Evolutionary conservation across 2,888 invertebrate species (phyloP).

Genomic region (Fabriciana adippe): DNA sequence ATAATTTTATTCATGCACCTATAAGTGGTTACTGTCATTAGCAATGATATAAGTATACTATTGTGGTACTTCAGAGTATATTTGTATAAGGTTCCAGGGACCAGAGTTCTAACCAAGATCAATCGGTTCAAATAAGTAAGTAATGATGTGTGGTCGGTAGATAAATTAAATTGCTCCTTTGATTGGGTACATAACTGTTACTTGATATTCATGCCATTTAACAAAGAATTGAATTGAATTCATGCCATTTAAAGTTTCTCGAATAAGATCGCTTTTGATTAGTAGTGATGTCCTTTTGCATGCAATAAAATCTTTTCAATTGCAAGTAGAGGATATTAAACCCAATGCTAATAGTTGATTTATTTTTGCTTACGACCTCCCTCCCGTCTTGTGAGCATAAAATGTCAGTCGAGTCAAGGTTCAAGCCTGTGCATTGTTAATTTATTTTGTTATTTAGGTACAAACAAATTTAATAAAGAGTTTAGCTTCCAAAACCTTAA

Average conservation of each 20-base stretch:
- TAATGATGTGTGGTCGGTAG: constrained; percentile 33
- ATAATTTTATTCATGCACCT: too few species aligned
- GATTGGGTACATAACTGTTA: constrained; percentile 32
- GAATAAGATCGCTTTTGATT: constrained; percentile 31
- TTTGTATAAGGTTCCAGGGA: too few species aligned
- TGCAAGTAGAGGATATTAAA: not conserved
- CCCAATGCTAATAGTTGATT: not conserved
- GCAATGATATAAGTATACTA: not conserved
- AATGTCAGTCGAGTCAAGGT: too few species aligned
- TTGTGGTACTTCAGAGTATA: constrained; percentile 1
- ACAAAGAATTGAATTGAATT: constrained; percentile 8
- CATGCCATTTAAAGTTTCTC: constrained; percentile 32
- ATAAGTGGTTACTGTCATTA: too few species aligned
- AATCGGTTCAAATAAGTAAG: constrained; percentile 35
- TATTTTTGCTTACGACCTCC: not conserved
- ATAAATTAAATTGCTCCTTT: constrained; percentile 36
- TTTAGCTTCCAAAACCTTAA: too few species aligned
- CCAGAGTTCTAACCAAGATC: constrained; percentile 15
- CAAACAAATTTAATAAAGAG: too few species aligned
- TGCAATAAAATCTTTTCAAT: constrained; percentile 15
- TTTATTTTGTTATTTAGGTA: too few species aligned
- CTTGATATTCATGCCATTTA: constrained; percentile 35
- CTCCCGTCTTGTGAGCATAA: too few species aligned
- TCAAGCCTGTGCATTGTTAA: too few species aligned
- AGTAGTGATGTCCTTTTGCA: constrained; percentile 23